Conservation (phyloP, 2,888 invertebrate genomes). For the Nomada fucata region DNA sequence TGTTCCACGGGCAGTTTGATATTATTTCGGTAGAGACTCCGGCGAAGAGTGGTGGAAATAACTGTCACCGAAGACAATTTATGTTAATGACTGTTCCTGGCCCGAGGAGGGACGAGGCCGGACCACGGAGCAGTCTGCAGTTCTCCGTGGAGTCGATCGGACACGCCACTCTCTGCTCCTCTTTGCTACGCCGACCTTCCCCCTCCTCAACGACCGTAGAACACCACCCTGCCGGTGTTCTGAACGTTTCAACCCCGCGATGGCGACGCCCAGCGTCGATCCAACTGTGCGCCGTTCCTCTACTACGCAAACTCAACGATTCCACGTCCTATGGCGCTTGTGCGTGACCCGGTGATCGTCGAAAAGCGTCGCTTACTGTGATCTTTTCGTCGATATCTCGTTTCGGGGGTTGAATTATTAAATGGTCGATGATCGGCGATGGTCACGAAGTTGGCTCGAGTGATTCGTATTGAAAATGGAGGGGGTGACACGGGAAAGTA, state of each 20-base stretch:
- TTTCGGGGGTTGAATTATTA: not conserved
- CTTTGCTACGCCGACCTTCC: not conserved
- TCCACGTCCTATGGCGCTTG: constrained; percentile 60
- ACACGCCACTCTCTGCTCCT: constrained; percentile 63
- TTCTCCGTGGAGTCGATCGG: constrained; percentile 79
- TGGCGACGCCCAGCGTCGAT: constrained; percentile 82
- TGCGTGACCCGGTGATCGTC: constrained; percentile 28
- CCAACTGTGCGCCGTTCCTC: constrained; percentile 64
- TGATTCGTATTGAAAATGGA: not conserved
- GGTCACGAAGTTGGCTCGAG: not conserved
- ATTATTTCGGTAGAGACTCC: constrained; percentile 59
- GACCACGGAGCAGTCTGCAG: constrained; percentile 78
- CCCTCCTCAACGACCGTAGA: constrained; percentile 47
- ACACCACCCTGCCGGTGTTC: constrained; percentile 53
- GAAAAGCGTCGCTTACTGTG: constrained; percentile 19
- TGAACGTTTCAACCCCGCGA: constrained; percentile 74
- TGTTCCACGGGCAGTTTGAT: constrained; percentile 19
- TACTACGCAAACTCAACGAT: constrained; percentile 77
- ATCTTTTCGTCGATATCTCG: not conserved
- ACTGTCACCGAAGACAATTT: constrained; percentile 88
- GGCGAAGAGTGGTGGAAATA: constrained; percentile 77
- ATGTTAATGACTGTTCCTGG: constrained; percentile 83
- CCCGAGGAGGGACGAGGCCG: constrained; percentile 70
- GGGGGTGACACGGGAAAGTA: not conserved
- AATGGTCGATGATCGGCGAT: constrained; percentile 1